Base-by-base conservation (phyloP, 2,888 invertebrate genomes). In the Cerceris rybyensis region DNA sequence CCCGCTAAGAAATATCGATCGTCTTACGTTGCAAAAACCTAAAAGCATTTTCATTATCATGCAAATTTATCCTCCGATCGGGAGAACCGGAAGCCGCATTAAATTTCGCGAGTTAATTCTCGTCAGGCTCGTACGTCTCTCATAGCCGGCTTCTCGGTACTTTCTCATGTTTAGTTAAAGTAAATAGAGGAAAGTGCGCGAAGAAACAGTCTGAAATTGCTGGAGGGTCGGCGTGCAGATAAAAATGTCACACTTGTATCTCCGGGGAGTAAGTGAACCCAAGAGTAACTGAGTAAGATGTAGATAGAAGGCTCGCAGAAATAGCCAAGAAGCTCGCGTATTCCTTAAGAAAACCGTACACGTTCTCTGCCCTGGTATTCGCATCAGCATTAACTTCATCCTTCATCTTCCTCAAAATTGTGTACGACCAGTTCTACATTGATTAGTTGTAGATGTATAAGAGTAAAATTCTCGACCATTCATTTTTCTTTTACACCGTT, bases 241-340 rank as follows among this genome's bases (percentile, higher is more conserved):
- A 88, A 88, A 88, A 88, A 88, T 88, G 86, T 88, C 88, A 86
- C 86, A 79, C 86, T 85, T 76, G 80, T 85, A 79, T 85, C 85
- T 80, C 84, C 67, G 61, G 84, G 83, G 87, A 87, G 81, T 81
- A 81, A 82, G 83, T 75, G 81, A 79, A 76, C 71, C 78, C 74
- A 61, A 69, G 71, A 79, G 80, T 81, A 79, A 81, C 84, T 69
- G 74, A 75, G 75, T 60, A 79, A 84, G 82, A 87, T 80, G 86
- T 85, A 86, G 87, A 88, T 86, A 80, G 79, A 83, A 77, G 70
- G 73, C 69, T 68, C 63, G 68, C 55, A 58, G 81, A 75, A 70
- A 76, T 64, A 78, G 72, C 69, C 39, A 72, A 61, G 39, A 52
- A 66, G 17, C 55, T 63, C 63, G 75, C 57, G 67, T 69, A 64